These are phyloP conservation scores for Gorsachius magnificus DNA, from an alignment of 2,797 vertebrate species.

Conservation along the genomic window DNA sequence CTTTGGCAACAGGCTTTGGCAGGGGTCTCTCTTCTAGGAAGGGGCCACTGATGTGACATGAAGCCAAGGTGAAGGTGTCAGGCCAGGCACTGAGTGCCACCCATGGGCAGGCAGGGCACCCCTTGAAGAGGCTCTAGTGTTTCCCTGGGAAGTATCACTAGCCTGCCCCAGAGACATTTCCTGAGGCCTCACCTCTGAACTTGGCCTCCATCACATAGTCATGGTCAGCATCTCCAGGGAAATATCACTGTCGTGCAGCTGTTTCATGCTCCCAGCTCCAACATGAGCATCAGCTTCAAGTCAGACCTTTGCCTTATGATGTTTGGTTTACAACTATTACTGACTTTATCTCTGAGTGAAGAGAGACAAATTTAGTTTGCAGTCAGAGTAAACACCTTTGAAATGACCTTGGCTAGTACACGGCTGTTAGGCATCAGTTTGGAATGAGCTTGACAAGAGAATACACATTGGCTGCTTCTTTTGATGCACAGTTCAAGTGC, in stretches of 20 bases:
- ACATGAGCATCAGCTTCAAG: neutral
- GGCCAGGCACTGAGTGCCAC: neutral
- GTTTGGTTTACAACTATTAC: constrained; percentile 41
- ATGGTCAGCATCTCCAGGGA: neutral
- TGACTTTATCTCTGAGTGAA: constrained; percentile 33
- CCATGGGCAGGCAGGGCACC: neutral
- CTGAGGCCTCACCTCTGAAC: neutral
- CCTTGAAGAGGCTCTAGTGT: neutral
- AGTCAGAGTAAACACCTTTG: constrained; percentile 61
- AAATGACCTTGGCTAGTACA: constrained; percentile 54
- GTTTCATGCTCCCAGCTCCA: neutral
- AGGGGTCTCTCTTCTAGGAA: neutral
- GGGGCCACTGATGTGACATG: neutral
- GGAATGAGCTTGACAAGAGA: constrained; percentile 37
- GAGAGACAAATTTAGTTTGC: constrained; percentile 51
- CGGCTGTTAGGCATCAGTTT: constrained; percentile 23
- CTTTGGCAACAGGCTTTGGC: neutral
- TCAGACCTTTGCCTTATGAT: neutral
- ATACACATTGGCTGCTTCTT: constrained; percentile 33
- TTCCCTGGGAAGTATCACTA: neutral
- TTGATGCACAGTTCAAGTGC: constrained; percentile 40
- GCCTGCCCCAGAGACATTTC: neutral
- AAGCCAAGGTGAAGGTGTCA: neutral
- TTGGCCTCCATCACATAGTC: neutral
- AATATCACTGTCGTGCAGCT: neutral